Base-by-base conservation (phyloP, 2,797 vertebrate species). In the Bufotes viridis region DNA sequence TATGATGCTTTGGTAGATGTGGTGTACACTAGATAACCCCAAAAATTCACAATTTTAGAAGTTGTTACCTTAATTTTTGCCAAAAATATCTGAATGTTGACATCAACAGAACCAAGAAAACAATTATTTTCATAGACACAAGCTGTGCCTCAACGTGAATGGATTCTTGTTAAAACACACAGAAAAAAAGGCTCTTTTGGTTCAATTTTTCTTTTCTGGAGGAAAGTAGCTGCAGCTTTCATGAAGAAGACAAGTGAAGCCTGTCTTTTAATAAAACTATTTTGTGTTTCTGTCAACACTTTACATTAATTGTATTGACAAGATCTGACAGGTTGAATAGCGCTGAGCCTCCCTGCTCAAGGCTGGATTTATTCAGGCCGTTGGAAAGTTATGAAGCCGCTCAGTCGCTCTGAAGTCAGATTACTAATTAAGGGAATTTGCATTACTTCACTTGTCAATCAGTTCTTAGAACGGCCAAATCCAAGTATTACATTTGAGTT, bases 221-320 rank as follows among this genome's bases (percentile, higher is more conserved):
- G 15, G n/a, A 53, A 78, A 63, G 63, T 22, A 53, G 51, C 22
- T 20, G 42, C 58, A 53, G 42, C 61, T 65, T 67, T 78, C 26
- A 63, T 11, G 10, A 60, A 74, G 29, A 61, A 20, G 3, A 15
- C 55, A 75, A 80, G 58, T 75, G 70, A 61, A 55, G 26, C 74
- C 74, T 78, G 60, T 17, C 58, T 76, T 63, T 53, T 65, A 78
- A 49, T 65, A 53, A 65, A 78, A 78, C 51, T 29, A 85, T 85
- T 85, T 85, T 76, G 76, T 85, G 84, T 67, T 85, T 26, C 84
- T 85, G 83, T 85, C 84, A 85, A 78, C 84, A 85, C 49, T 85
- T 60, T 22, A 2, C n/a, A 20, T 49, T 85, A 85, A 85, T 85
- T 85, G 60, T 85, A 78, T 85, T 85, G 84, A 63, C 84, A 85